Evolutionary conservation across 2,888 invertebrate species (phyloP).

Genomic region (Sinhomidia bicolor): DNA sequence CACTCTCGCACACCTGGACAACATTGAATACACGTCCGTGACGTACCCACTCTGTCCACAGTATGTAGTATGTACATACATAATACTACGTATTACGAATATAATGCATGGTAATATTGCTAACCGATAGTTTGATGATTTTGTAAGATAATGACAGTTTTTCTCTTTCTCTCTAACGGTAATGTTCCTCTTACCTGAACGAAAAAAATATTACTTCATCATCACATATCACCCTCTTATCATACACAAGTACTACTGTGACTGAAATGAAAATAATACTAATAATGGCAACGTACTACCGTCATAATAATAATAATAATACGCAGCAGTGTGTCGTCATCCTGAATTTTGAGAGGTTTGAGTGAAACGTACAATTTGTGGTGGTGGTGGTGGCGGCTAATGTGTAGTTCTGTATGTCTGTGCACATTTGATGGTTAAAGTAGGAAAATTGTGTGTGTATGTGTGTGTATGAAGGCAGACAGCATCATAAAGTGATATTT

Average conservation of each 20-base stretch:
- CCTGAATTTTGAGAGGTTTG: background rate
- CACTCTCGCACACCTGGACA: slow-evolving; percentile 44
- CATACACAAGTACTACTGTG: background rate
- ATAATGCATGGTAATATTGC: background rate
- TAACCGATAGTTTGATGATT: slow-evolving; percentile 24
- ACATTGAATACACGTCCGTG: background rate
- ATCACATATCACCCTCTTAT: background rate
- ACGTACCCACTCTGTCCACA: background rate
- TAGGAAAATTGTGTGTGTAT: slow-evolving; percentile 3
- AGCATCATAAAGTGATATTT: slow-evolving; percentile 58
- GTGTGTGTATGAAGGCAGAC: background rate
- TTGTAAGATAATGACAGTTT: slow-evolving; percentile 11
- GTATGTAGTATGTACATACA: background rate
- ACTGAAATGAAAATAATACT: background rate
- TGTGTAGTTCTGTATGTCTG: background rate
- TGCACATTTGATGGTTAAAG: background rate
- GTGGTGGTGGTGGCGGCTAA: background rate
- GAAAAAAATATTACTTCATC: slow-evolving; percentile 42
- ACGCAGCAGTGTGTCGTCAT: background rate
- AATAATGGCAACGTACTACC: background rate
- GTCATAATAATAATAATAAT: too few relatives aligned
- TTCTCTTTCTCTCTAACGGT: background rate
- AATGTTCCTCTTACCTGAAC: slow-evolving; percentile 42
- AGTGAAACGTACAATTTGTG: background rate
- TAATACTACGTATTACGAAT: background rate